Conservation (phyloP, 2,113 vertebrate genomes). For the Sander lucioperca region DNA sequence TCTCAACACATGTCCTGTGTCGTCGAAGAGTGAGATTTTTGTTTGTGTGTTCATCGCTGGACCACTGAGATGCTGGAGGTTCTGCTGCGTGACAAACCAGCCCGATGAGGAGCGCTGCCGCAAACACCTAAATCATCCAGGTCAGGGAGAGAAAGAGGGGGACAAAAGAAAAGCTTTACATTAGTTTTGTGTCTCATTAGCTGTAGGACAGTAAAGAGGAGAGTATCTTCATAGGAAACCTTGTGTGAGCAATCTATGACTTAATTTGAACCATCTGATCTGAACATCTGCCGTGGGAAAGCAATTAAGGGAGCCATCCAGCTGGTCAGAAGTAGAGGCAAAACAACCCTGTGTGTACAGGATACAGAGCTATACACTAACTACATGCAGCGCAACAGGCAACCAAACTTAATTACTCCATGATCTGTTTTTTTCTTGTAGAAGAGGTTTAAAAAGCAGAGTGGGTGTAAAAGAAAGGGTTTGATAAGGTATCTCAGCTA, state of each 20-base stretch:
- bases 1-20: conserved; percentile 76
- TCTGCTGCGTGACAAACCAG: conserved; percentile 66
- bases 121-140: conserved; percentile 57
- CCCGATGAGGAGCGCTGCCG: conserved; percentile 50
- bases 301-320: conserved; percentile 73
- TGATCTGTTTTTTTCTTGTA: conserved; percentile 48
- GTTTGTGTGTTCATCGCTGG: conserved; percentile 66
- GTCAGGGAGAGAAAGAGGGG: neutral
- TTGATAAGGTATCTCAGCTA: conserved; percentile 55
- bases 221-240: conserved; percentile 79
- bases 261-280: conserved; percentile 86
- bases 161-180: neutral
- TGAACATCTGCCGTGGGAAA: conserved; percentile 82
- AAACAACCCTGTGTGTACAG: conserved; percentile 45
- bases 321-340: conserved; percentile 57
- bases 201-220: conserved; percentile 60
- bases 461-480: conserved; percentile 29
- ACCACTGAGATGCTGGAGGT: conserved; percentile 62
- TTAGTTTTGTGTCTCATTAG: conserved; percentile 31
- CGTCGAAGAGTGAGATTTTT: conserved; percentile 73
- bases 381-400: conserved; percentile 42
- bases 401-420: conserved; percentile 56
- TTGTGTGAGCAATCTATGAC: conserved; percentile 79
- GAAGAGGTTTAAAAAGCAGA: conserved; percentile 9
- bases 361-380: conserved; percentile 26